These are phyloP conservation scores for Phaedon cochleariae DNA, from an alignment of 2,888 invertebrate genomes.

Conservation along the genomic window DNA sequence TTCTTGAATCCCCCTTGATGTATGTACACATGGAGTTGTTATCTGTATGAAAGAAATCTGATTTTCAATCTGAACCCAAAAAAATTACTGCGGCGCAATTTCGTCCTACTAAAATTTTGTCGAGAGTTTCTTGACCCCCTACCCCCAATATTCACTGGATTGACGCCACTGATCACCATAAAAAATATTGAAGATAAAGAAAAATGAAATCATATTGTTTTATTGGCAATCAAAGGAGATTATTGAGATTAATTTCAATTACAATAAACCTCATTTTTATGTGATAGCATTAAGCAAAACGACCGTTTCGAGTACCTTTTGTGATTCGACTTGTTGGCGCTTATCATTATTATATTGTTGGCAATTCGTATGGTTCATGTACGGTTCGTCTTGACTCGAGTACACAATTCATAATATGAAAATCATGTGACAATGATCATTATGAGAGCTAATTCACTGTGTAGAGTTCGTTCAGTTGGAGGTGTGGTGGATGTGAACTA, in stretches of 20 bases:
- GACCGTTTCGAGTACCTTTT: neutral
- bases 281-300: neutral
- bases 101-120: no score
- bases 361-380: no score
- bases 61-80: no score
- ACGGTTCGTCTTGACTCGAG: constrained; percentile 28
- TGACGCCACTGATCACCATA: neutral
- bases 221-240: neutral
- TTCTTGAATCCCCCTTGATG: no score
- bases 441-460: constrained; percentile 17
- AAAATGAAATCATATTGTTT: neutral
- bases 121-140: no score
- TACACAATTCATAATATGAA: constrained; percentile 33
- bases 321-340: neutral
- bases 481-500: neutral
- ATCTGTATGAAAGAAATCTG: no score
- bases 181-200: neutral
- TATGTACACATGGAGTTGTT: no score
- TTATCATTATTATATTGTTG: neutral
- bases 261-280: neutral
- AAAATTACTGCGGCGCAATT: no score
- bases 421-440: constrained; percentile 36
- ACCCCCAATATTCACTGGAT: no score
- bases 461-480: constrained; percentile 1
- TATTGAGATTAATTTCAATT: neutral